Evolutionary conservation across 2,113 vertebrate genomes (phyloP), one percentile per base, ranked within the genome.

Genomic region (Ptilonorhynchus violaceus): DNA sequence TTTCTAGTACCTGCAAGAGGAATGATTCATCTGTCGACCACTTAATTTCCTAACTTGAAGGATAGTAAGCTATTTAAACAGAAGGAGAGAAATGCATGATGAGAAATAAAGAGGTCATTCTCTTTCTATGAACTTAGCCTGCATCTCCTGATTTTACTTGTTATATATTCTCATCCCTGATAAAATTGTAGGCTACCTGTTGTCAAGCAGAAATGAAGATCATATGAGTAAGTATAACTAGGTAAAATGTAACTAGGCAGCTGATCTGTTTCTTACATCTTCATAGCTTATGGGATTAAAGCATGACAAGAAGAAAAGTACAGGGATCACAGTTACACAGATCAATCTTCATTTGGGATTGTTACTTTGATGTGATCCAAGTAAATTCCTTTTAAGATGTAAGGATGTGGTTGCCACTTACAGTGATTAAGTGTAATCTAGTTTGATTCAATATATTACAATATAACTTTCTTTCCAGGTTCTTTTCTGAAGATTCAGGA

Each of bases 321-420:
- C 23, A 66, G 33, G 67, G 50, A 88, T 89, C 49, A 87, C 24
- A 77, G 49, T 85, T 50, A 63, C 17, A 92, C 53, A 83, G 73
- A 93, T 95, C 80, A 97, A 23, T 94, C 89, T 92, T 96, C 87
- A 96, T 96, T 96, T 95, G 59, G 62, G 62, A 89, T 95, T 80
- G 75, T 85, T 94, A 79, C 46, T 86, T 96, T 92, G 68, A 49
- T 92, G 72, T 92, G 68, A 97, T 96, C 49, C 88, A 89, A 69
- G 68, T 91, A 97, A 96, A 96, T 85, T 94, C 44, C 33, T 90
- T 74, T 95, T 89, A 96, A 83, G 68, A 89, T 90, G 11, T 63
- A 87, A 27, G 37, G 53, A 88, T 95, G 52, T 76, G 35, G 49
- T 89, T 98, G 76, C 60, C 41, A 95, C 56, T 98, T 97, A 92